A percentile compares a stretch with the other conserved stretches of the same genome.
These are phyloP conservation scores for Gobiocypris rarus DNA, from an alignment of 2,113 vertebrate species.

Conservation along the genomic window DNA sequence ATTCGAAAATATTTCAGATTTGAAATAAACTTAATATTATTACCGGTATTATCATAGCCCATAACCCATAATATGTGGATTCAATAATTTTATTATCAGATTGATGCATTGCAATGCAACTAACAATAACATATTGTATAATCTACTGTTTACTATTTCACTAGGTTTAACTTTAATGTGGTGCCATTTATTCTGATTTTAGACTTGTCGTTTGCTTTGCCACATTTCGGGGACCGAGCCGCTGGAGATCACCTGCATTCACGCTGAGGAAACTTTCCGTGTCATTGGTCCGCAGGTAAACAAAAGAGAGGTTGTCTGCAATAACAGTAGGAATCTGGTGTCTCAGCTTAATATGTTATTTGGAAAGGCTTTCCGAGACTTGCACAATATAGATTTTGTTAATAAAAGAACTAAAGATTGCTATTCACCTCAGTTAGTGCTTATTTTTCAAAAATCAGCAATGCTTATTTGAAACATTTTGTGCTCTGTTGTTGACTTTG, in stretches of 20 bases:
- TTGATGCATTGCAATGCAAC: neutral
- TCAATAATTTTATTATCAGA: neutral
- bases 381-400: slow-evolving; percentile 7
- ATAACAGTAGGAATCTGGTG: neutral
- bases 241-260: slow-evolving; percentile 94
- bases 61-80: neutral
- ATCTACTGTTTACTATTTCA: neutral
- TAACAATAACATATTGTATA: neutral
- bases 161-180: neutral
- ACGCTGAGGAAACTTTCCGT: slow-evolving; percentile 96
- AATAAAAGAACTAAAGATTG: neutral
- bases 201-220: slow-evolving; percentile 91
- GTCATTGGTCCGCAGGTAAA: slow-evolving; percentile 96
- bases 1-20: too few relatives aligned
- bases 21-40: neutral
- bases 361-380: neutral
- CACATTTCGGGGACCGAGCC: slow-evolving; percentile 96
- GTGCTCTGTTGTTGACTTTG: neutral
- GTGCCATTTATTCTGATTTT: slow-evolving; percentile 44
- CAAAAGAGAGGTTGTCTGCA: neutral
- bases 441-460: slow-evolving; percentile 4
- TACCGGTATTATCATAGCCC: neutral
- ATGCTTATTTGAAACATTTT: slow-evolving; percentile 11
- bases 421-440: neutral
- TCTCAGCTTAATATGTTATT: neutral